Percentiles rank a stretch among this genome's conserved stretches.
Conservation (phyloP, 2,113 vertebrate species). For the Theristicus caerulescens region DNA sequence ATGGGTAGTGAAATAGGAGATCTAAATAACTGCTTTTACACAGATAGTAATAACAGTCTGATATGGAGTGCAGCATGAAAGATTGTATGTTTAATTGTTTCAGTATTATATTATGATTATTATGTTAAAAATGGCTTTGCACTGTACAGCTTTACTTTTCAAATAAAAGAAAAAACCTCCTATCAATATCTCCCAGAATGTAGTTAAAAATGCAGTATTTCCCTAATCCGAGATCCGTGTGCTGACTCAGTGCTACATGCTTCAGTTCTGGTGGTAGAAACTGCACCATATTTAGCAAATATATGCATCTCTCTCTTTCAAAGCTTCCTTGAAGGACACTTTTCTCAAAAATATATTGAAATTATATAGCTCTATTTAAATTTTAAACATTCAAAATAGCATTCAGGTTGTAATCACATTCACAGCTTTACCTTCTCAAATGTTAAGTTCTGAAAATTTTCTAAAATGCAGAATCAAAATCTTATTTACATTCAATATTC, state of each 20-base stretch:
- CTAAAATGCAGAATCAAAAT: background rate
- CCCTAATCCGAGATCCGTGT: background rate
- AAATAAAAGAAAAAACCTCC: background rate
- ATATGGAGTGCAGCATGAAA: background rate
- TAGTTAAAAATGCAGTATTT: background rate
- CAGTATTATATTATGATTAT: background rate
- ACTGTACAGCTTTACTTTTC: background rate
- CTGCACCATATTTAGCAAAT: background rate
- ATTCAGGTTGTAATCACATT: background rate
- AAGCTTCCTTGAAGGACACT: background rate
- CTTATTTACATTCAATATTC: background rate
- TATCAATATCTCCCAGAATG: background rate
- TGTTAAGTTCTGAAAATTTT: background rate
- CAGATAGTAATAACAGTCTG: background rate
- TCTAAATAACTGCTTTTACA: background rate
- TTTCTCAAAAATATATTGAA: background rate
- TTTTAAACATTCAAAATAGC: background rate
- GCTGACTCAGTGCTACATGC: background rate
- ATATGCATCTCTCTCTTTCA: background rate
- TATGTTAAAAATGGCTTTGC: background rate
- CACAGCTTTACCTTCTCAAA: background rate
- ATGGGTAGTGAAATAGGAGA: background rate
- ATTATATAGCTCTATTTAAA: background rate
- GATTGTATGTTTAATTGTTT: background rate
- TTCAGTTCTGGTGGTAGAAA: background rate